These are phyloP conservation scores for Takifugu bimaculatus DNA, from an alignment of 2,113 vertebrate species.

Conservation along the genomic window DNA sequence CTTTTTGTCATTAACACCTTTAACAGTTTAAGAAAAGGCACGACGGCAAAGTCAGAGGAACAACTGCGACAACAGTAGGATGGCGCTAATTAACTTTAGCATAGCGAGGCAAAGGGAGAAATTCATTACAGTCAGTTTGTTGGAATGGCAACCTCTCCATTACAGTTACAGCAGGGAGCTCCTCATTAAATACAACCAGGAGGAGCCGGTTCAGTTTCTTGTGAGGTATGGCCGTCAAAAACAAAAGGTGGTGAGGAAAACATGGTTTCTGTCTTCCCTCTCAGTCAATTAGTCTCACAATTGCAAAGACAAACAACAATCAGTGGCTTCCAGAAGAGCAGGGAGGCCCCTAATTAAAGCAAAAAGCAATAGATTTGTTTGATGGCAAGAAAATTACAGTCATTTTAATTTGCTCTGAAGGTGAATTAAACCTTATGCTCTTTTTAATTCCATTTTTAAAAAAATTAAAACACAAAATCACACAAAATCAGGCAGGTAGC, in stretches of 20 bases:
- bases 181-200: constrained; percentile 61
- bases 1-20: neutral
- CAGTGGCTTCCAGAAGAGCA: constrained; percentile 26
- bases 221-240: constrained; percentile 53
- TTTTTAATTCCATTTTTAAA: no score
- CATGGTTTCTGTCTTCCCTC: constrained; percentile 40
- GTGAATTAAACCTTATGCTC: no score
- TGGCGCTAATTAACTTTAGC: constrained; percentile 33
- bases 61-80: neutral
- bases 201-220: constrained; percentile 54
- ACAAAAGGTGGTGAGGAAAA: constrained; percentile 32
- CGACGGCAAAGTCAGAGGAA: constrained; percentile 12
- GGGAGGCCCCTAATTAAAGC: constrained; percentile 7
- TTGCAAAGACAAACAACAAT: constrained; percentile 39
- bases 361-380: constrained; percentile 1
- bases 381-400: neutral
- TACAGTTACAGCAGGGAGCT: constrained; percentile 47
- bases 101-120: constrained; percentile 32
- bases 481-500: no score
- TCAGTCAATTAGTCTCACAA: constrained; percentile 50
- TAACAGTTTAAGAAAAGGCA: constrained; percentile 10
- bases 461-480: no score
- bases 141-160: constrained; percentile 49
- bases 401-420: no score
- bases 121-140: constrained; percentile 47